Percentiles rank a stretch among this genome's conserved stretches.
Evolutionary conservation across 2,113 vertebrate genomes (phyloP).

Genomic region (Rhizomys pruinosus): DNA sequence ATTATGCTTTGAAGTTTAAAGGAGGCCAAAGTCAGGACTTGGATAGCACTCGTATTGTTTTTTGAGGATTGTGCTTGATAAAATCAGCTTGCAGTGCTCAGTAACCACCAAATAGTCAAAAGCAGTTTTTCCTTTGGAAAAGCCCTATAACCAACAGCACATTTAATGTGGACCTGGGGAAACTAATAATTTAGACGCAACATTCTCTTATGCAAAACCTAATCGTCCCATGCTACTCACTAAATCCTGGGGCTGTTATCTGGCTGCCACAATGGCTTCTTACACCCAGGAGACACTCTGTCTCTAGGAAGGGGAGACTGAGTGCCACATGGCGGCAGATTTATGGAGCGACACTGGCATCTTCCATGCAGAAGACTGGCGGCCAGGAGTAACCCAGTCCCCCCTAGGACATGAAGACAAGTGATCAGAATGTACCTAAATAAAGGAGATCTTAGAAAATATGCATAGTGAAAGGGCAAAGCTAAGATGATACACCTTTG

Average conservation of each 20-base stretch:
- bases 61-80: background rate
- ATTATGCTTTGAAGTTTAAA: too few relatives aligned
- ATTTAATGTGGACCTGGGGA: conserved; percentile 9
- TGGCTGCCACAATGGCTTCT: conserved; percentile 77
- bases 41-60: background rate
- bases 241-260: conserved; percentile 33
- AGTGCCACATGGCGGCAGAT: conserved; percentile 75
- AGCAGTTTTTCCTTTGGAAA: background rate
- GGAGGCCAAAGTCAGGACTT: too few relatives aligned
- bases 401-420: conserved; percentile 53
- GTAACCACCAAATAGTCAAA: conserved; percentile 46
- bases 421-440: conserved; percentile 36
- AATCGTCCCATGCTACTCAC: conserved; percentile 9
- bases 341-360: conserved; percentile 74
- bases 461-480: background rate
- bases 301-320: conserved; percentile 71
- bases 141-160: background rate
- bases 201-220: conserved; percentile 48
- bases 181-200: conserved; percentile 67
- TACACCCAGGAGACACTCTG: conserved; percentile 78
- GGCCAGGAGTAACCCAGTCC: conserved; percentile 61
- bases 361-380: conserved; percentile 60
- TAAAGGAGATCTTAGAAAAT: background rate
- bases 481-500: background rate
- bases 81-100: background rate